Evolutionary conservation across 1,140 invertebrate genomes (phyloP).

Genomic region (Pogonognathellus flavescens): DNA sequence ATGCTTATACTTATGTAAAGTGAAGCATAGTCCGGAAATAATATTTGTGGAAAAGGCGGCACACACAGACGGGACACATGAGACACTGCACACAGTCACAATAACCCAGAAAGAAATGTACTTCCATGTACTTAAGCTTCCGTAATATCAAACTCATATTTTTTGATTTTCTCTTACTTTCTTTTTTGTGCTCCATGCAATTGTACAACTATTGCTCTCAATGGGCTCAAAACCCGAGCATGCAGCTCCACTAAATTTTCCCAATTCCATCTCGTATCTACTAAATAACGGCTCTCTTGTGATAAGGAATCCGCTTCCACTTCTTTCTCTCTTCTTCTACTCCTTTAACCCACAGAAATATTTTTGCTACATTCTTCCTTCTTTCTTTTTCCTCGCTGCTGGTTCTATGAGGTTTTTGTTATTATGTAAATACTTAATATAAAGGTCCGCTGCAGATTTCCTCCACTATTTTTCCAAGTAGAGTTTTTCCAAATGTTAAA

Average conservation of each 20-base stretch:
- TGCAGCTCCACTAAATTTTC: slow-evolving; percentile 16
- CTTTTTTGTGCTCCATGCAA: not conserved
- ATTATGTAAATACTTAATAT: too few relatives aligned
- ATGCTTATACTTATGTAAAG: too few relatives aligned
- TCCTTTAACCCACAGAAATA: not conserved
- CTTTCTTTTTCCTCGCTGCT: too few relatives aligned
- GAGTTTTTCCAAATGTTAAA: too few relatives aligned
- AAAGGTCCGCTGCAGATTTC: too few relatives aligned
- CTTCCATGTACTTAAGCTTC: slow-evolving; percentile 14
- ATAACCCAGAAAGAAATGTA: slow-evolving; percentile 21
- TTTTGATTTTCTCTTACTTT: slow-evolving; percentile 31
- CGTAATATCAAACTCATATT: slow-evolving; percentile 1
- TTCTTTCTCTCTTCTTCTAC: not conserved
- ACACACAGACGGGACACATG: slow-evolving; percentile 4
- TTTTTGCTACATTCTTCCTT: not conserved
- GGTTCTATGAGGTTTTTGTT: too few relatives aligned
- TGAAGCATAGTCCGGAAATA: too few relatives aligned
- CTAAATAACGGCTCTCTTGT: slow-evolving; percentile 23
- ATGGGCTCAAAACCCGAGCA: slow-evolving; percentile 1
- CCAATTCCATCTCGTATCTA: slow-evolving; percentile 6
- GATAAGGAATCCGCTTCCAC: not conserved
- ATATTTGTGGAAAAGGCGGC: not conserved
- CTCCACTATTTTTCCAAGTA: too few relatives aligned
- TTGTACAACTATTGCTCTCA: slow-evolving; percentile 33
- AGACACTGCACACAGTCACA: not conserved